These are phyloP conservation scores for Strongylocentrotus purpuratus DNA, from an alignment of 35 echinoderm and acorn worm genomes.

Conservation along the genomic window DNA sequence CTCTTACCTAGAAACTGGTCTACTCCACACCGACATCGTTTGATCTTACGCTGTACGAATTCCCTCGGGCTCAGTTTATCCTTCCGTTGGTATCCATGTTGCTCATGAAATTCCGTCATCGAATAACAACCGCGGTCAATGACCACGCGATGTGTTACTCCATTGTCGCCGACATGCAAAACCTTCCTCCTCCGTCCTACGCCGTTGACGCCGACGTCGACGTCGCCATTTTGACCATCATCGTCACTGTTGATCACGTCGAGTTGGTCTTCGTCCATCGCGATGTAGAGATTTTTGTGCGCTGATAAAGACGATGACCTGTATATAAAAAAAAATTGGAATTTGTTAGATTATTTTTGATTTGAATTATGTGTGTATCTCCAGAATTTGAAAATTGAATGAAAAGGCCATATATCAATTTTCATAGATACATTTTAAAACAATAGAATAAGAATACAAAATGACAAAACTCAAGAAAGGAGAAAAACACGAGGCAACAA, in stretches of 20 bases:
- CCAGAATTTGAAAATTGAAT: no score
- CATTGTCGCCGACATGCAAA: not conserved
- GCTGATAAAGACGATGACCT: not conserved
- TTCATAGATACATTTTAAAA: no score
- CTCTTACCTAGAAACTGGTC: not conserved
- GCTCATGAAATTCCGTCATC: not conserved
- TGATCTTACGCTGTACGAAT: not conserved
- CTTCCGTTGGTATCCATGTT: not conserved
- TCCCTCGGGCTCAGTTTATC: not conserved
- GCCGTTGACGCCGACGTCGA: not conserved
- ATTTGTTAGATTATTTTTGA: no score
- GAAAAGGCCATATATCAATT: no score
- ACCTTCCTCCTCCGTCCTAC: not conserved
- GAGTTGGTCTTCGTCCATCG: not conserved
- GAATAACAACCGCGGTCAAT: not conserved
- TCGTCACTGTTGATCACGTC: not conserved
- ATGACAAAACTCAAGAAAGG: no score
- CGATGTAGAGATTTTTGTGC: slow-evolving; percentile 14
- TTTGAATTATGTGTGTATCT: no score
- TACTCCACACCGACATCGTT: not conserved
- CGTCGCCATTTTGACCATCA: not conserved
- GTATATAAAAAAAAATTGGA: not conserved
- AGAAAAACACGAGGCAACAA: no score
- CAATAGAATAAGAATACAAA: no score
- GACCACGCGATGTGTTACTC: not conserved